Evolutionary conservation across 2,888 invertebrate genomes (phyloP), one percentile per base, ranked within the genome.

Genomic region (Pyrochroa serraticornis): DNA sequence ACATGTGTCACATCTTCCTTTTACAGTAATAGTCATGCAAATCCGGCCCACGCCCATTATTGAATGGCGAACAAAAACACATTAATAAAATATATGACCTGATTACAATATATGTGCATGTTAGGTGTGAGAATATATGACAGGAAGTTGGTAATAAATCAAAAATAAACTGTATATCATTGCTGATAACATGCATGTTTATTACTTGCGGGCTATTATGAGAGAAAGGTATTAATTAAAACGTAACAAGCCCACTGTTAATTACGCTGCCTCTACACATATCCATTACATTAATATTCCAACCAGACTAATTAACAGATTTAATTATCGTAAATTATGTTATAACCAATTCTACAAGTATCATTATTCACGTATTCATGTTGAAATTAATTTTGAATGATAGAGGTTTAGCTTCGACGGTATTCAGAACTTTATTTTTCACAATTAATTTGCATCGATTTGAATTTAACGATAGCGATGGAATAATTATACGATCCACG

Each of bases 171-270:
- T 71, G 71, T 71, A 70, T 71, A 73, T 75, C 71, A 70, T 71
- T 66, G 58, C 63, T 70, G 75, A 75, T 75, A 74, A 73, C 71
- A 67, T 69, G 69, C 70, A 68, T 70, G 72, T 71, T 70, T 73
- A 72, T 73, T 69, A 72, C 71, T 71, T 66, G 64, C 67, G 65
- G 62, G 64, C 71, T 66, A 71, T 71, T 72, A 70, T 61, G 60
- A 66, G 71, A 71, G 71, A 74, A 71, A 71, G 74, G 74, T 74
- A 74, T 71, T 74, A 74, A 75, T 75, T 75, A 74, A 74, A 73
- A 72, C 70, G 70, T 74, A 75, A 74, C 74, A 71, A 72, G 73
- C 71, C 70, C 67, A 56, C 56, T 67, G 74, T 73, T 75, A 75
- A 75, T 74, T 73, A 74, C 68, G 58, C 55, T 64, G 64, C 64